A percentile compares a stretch with the other conserved stretches of the same genome.
phyloP scores from a whole-genome alignment of 2,888 invertebrate species.

The Agonopterix alstromeriana region DNA sequence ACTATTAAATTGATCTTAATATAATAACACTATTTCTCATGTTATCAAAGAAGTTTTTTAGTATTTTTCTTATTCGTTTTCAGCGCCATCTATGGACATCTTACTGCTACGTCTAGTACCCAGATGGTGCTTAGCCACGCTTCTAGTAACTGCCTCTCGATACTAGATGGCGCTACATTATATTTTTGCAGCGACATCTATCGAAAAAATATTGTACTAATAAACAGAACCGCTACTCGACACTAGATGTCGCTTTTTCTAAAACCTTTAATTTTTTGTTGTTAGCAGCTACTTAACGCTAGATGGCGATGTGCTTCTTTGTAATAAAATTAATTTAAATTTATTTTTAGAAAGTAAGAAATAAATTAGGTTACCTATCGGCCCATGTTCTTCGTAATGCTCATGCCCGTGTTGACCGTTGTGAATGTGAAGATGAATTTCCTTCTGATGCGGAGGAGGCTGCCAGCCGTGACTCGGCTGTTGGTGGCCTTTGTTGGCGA shows the following conservation, averaged over 20 bases:
- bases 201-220: too few relatives aligned
- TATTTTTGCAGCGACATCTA: too few relatives aligned
- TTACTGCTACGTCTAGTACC: too few relatives aligned
- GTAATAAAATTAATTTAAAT: neutral
- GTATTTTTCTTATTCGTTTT: too few relatives aligned
- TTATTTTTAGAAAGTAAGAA: neutral
- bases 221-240: conserved; percentile 1
- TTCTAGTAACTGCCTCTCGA: too few relatives aligned
- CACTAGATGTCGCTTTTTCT: conserved; percentile 10
- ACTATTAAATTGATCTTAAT: too few relatives aligned
- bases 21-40: too few relatives aligned
- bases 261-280: neutral
- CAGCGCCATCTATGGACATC: too few relatives aligned
- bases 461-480: conserved; percentile 26
- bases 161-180: too few relatives aligned
- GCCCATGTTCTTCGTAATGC: conserved; percentile 29
- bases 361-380: conserved; percentile 23
- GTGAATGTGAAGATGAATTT: conserved; percentile 68
- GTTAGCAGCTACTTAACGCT: conserved; percentile 1
- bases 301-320: conserved; percentile 9
- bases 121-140: too few relatives aligned
- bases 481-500: conserved; percentile 39
- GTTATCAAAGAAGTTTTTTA: too few relatives aligned
- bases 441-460: conserved; percentile 44
- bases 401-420: conserved; percentile 34